phyloP scores from a whole-genome alignment of 2,888 invertebrate species.

The Toxonevra muliebris region DNA sequence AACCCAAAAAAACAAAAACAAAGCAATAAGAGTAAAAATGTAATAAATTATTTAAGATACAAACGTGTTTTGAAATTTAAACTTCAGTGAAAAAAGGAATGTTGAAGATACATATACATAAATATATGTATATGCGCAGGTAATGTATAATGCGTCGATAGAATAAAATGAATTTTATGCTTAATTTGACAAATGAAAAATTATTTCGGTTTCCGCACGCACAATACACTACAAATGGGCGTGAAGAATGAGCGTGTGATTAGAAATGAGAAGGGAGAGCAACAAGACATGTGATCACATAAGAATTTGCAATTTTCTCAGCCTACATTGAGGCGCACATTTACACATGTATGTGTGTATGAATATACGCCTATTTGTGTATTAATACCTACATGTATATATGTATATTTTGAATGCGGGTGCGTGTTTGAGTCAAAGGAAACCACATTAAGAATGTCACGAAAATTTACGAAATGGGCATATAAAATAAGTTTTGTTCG shows the following conservation, averaged over 20 bases:
- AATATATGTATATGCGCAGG: no score
- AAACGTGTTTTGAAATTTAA: not conserved
- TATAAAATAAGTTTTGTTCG: no score
- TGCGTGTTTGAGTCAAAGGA: no score
- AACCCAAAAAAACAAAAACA: not conserved
- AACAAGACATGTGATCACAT: not conserved
- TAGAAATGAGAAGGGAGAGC: not conserved
- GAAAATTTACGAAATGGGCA: no score
- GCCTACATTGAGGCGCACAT: not conserved
- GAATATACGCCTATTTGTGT: no score
- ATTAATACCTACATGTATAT: no score
- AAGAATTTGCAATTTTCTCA: not conserved
- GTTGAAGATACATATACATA: not conserved
- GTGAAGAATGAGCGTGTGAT: no score
- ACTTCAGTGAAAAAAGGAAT: not conserved
- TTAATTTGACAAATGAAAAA: slow-evolving; percentile 5
- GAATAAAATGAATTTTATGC: not conserved
- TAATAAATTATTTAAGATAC: not conserved
- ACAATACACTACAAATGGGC: not conserved
- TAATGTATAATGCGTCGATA: no score
- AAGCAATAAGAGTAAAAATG: not conserved
- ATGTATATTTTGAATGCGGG: no score
- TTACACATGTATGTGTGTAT: no score
- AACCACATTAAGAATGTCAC: no score
- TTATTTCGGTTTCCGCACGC: not conserved